Evolutionary conservation across 2,797 vertebrate species (phyloP).

Genomic region (Nannoperca obscura): DNA sequence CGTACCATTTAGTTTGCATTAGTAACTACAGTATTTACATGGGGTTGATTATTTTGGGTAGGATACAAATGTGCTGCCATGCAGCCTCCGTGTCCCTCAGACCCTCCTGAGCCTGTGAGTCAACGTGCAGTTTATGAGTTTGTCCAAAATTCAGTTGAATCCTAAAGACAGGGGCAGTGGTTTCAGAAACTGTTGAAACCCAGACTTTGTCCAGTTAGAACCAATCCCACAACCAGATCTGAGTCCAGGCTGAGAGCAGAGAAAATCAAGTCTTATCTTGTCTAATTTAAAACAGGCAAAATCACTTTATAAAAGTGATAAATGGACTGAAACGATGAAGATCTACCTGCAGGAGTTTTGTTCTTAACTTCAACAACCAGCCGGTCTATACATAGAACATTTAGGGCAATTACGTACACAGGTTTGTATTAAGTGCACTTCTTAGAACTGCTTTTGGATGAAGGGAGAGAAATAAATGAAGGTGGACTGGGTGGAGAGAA

Average conservation of each 20-base stretch:
- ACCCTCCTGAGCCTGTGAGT: conserved; percentile 14
- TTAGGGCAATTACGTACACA: conserved; percentile 13
- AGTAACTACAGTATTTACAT: conserved; percentile 68
- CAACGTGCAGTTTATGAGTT: conserved; percentile 7
- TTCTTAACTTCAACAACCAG: neutral
- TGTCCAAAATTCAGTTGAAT: conserved; percentile 19
- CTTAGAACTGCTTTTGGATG: conserved; percentile 12
- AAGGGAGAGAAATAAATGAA: conserved; percentile 12
- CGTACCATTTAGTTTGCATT: conserved; percentile 55
- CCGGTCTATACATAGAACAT: neutral
- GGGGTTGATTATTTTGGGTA: conserved; percentile 16
- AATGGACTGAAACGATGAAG: conserved; percentile 2
- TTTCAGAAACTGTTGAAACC: conserved; percentile 22
- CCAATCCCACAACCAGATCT: conserved; percentile 11
- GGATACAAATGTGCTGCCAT: conserved; percentile 25
- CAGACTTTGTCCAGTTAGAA: neutral
- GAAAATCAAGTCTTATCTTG: conserved; percentile 11
- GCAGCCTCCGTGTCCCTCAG: conserved; percentile 15
- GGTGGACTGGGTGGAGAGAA: conserved; percentile 9
- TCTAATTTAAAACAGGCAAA: conserved; percentile 6
- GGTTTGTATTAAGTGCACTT: conserved; percentile 45
- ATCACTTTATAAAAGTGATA: conserved; percentile 42
- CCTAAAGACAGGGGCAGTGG: neutral
- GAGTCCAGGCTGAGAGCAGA: conserved; percentile 19
- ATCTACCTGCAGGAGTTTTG: conserved; percentile 17